phyloP scores from a whole-genome alignment of 1,140 invertebrate genomes.

The Dreissena rostriformis region DNA sequence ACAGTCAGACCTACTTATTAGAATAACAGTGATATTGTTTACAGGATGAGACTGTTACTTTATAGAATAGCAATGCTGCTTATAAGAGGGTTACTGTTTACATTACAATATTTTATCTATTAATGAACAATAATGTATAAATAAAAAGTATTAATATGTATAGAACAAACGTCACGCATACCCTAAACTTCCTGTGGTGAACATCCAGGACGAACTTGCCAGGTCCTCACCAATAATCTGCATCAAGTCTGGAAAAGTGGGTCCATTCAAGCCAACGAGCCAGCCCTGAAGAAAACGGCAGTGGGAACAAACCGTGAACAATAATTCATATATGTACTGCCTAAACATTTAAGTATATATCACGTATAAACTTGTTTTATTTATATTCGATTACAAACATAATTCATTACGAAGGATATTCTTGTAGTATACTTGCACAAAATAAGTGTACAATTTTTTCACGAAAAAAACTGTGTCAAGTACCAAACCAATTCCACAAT shows the following conservation, averaged over 20 bases:
- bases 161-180: background rate
- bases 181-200: conserved; percentile 29
- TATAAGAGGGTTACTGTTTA: too few relatives aligned
- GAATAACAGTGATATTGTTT: too few relatives aligned
- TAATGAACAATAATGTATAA: background rate
- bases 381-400: background rate
- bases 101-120: background rate
- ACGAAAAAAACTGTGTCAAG: background rate
- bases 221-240: conserved; percentile 45
- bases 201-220: conserved; percentile 41
- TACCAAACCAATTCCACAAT: background rate
- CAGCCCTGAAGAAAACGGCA: conserved; percentile 26
- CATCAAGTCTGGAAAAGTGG: conserved; percentile 43
- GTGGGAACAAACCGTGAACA: background rate
- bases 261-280: conserved; percentile 30
- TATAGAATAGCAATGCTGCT: too few relatives aligned
- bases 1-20: too few relatives aligned
- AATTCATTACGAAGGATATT: background rate
- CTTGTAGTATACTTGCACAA: background rate
- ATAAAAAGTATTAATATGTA: background rate
- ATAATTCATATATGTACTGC: background rate
- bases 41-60: too few relatives aligned
- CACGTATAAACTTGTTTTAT: background rate
- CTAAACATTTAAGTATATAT: background rate
- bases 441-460: background rate